A percentile compares a stretch with the other conserved stretches of the same genome.
phyloP scores from a whole-genome alignment of 2,888 invertebrate species.

The Hetaerina titia region DNA sequence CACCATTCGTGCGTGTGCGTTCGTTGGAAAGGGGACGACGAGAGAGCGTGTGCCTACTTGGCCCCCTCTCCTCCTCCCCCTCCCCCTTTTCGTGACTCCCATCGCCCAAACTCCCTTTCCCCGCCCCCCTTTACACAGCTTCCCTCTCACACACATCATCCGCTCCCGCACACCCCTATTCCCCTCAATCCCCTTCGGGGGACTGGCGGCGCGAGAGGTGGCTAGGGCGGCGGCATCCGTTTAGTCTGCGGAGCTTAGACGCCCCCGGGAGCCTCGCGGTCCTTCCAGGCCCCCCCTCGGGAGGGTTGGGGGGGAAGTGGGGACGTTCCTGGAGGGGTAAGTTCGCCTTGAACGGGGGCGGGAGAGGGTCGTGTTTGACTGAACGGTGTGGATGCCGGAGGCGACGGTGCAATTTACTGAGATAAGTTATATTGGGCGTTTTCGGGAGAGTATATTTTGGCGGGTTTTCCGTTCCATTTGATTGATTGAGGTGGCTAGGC shows the following conservation, averaged over 20 bases:
- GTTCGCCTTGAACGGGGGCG: background rate
- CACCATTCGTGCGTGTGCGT: background rate
- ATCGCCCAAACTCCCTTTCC: background rate
- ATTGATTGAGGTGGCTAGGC: background rate
- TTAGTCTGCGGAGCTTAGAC: background rate
- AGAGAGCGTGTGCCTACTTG: conserved; percentile 23
- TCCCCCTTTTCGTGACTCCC: background rate
- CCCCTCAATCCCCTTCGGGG: background rate
- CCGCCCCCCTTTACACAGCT: background rate
- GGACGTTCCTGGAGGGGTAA: background rate
- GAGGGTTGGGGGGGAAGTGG: background rate
- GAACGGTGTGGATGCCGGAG: background rate
- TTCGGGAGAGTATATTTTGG: background rate
- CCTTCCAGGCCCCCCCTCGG: background rate
- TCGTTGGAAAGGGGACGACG: background rate
- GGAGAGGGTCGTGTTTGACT: background rate
- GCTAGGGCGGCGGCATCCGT: background rate
- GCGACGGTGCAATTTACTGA: conserved; percentile 13
- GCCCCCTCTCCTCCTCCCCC: background rate
- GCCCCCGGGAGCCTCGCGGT: background rate
- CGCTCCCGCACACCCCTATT: background rate
- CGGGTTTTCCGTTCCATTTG: background rate
- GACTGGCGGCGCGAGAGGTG: background rate
- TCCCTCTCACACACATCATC: background rate
- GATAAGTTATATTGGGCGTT: background rate